Evolutionary conservation across 2,888 invertebrate species (phyloP).

Genomic region (Metacarcinus magister): DNA sequence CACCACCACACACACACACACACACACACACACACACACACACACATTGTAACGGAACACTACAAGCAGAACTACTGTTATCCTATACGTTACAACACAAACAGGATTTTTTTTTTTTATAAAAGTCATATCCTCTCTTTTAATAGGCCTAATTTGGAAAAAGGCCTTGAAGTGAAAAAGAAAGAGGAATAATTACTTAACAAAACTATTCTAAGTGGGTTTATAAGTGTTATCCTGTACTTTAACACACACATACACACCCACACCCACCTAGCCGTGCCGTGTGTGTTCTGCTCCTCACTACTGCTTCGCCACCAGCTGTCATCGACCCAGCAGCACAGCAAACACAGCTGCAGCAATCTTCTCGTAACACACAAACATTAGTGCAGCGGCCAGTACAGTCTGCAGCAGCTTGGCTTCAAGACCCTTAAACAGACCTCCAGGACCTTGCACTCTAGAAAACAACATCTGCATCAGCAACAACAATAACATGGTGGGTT

Average conservation of each 20-base stretch:
- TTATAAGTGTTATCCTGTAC: too few relatives aligned
- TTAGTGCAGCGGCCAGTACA: constrained; percentile 94
- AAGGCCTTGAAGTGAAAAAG: too few relatives aligned
- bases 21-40: too few relatives aligned
- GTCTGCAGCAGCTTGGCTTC: constrained; percentile 96
- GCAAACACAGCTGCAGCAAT: constrained; percentile 90
- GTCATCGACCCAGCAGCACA: constrained; percentile 82
- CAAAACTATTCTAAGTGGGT: too few relatives aligned
- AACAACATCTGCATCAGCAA: background rate
- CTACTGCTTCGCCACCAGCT: background rate
- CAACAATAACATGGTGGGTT: background rate
- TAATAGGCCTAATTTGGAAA: too few relatives aligned
- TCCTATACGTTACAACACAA: too few relatives aligned
- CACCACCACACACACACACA: too few relatives aligned
- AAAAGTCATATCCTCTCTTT: too few relatives aligned
- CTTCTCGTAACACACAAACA: constrained; percentile 96
- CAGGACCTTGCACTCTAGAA: constrained; percentile 88
- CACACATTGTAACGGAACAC: too few relatives aligned
- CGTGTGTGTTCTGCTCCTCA: background rate
- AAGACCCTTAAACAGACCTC: constrained; percentile 92
- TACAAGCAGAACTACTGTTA: too few relatives aligned
- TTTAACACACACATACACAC: background rate
- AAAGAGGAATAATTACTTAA: too few relatives aligned
- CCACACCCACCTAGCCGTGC: background rate
- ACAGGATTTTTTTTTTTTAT: too few relatives aligned